Base-by-base conservation (phyloP, 2,797 vertebrate species). In the Podargus strigoides region DNA sequence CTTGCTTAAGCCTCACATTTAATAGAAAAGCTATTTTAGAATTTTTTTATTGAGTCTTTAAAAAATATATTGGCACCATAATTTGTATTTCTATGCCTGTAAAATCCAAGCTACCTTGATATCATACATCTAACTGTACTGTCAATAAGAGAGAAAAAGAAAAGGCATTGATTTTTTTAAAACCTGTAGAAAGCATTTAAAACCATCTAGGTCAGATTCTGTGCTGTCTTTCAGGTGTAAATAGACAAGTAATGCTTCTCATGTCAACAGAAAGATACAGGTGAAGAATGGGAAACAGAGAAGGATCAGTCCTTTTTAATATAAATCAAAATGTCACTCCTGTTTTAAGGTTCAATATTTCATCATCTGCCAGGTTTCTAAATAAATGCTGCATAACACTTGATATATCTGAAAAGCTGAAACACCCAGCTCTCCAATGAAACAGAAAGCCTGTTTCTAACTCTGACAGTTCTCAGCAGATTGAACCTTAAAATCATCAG, bases 311-410 rank as follows among this genome's bases (percentile, higher is more conserved):
- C 52, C 27, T 67, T 79, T 83, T 42, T 80, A 70, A 82, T 85
- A 85, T 72, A 89, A 94, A 93, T 91, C 77, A 90, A 95, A 91
- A 92, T 90, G 93, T 85, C 93, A 75, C 46, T 93, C 41, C 72
- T 78, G 37, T 66, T 93, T 87, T 81, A 91, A 83, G 50, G 75
- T 89, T 93, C 90, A 94, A 85, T 95, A 89, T 95, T 91, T 96
- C 85, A 96, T 94, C 78, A 91, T 87, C 64, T 87, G 16, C 36
- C 49, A 70, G 42, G 30, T 87, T 90, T 73, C 87, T 74, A 91
- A 93, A 92, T 68, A 95, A 92, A 95, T 80, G 39, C 39, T 80
- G 60, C 72, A 83, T 85, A 83, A 49, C 58, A 68, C 53, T 81
- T 75, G 30, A 72, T 78, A 47, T 53, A 53, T 37, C n/a, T 93